A percentile compares a stretch with the other conserved stretches of the same genome.
phyloP scores from a whole-genome alignment of 1,140 invertebrate species.

The Papilio machaon region DNA sequence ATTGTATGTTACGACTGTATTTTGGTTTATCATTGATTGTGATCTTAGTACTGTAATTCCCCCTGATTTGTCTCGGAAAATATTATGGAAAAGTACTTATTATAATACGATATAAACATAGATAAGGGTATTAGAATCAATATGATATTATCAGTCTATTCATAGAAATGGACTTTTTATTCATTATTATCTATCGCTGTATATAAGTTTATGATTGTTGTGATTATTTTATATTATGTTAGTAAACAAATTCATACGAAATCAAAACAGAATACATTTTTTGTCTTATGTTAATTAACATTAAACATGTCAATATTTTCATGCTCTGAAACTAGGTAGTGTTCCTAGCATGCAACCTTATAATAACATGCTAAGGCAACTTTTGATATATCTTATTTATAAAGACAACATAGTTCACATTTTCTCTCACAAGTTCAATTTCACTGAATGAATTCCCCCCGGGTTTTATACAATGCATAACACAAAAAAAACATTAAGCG shows the following conservation, averaged over 20 bases:
- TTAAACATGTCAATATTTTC: neutral
- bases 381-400: conserved; percentile 35
- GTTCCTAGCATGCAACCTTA: neutral
- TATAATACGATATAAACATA: neutral
- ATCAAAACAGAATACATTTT: neutral
- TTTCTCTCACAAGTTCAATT: conserved; percentile 23
- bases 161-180: neutral
- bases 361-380: neutral
- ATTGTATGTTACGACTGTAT: neutral
- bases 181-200: neutral
- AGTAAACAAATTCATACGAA: neutral
- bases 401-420: conserved; percentile 35
- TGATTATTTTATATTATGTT: neutral
- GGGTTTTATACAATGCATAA: no score
- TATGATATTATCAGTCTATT: neutral
- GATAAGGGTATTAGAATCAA: neutral
- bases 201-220: neutral
- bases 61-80: neutral
- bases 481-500: no score
- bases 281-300: neutral
- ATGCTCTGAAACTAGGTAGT: no score
- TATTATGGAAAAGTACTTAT: neutral
- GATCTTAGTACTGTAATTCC: neutral
- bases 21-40: conserved; percentile 12
- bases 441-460: no score